Evolutionary conservation across 2,888 invertebrate genomes (phyloP), one percentile per base, ranked within the genome.

Genomic region (Drosophila atroscutellata): DNA sequence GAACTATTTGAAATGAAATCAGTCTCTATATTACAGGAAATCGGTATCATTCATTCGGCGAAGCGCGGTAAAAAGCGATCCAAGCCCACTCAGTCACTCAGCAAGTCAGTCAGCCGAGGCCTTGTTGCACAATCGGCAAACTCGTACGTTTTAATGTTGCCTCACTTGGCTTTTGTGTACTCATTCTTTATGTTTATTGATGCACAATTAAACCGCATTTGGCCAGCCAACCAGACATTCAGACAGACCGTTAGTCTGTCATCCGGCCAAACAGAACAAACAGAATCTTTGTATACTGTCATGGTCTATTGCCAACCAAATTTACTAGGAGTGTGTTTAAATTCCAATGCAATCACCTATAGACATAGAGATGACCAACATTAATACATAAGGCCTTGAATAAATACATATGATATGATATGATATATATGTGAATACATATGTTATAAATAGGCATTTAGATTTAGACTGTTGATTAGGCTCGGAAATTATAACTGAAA

Each of bases 281-380:
- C 74, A 73, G 70, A 79, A 74, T 73, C 72, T 81, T 83, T 83
- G 62, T 74, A 73, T 71, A 72, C 60, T 73, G 87, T 89, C 86
- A 89, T 73, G 89, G 89, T 88, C 89, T 84, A 89, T 88, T 89
- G 89, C 82, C 77, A 67, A 39, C 68, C 71, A 57, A 85, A 78
- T 87, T 72, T 67, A 75, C 73, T 79, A 72, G 62, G 75, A 75
- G 67, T 67, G 64, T 70, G 71, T 72, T 79, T 71, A 74, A 77
- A 78, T 74, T 77, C 58, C 72, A 64, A 50, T 65, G 49, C 32
- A 50, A 47, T 60, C 55, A 32, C 20, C 58, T 24, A 64, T 57
- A 58, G 45, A 28, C 51, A 61, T 18, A 50, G 24, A 28, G 24
- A 49, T 64, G 42, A 37, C 37, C 45, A 62, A 42, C 34, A 65